These are phyloP conservation scores for Calliscelio sp. DNA, from an alignment of 2,888 invertebrate species.

Conservation along the genomic window DNA sequence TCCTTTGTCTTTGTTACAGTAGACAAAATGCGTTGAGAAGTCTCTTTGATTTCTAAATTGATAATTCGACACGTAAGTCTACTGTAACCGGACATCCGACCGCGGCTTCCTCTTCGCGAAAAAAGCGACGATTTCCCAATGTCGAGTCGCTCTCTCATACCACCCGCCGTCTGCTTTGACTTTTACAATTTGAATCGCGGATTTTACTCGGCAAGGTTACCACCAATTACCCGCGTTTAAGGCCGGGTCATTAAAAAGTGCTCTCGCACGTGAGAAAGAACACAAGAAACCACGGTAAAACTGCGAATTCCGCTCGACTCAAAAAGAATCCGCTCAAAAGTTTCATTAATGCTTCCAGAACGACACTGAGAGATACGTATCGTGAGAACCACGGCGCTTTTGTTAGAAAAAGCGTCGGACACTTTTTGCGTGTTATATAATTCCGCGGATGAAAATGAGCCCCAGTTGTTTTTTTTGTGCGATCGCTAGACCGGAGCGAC, in stretches of 20 bases:
- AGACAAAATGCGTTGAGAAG: slow-evolving; percentile 50
- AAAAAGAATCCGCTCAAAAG: slow-evolving; percentile 38
- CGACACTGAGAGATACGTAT: slow-evolving; percentile 57
- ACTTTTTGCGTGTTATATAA: slow-evolving; percentile 30
- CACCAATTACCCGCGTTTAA: slow-evolving; percentile 58
- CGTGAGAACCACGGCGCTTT: slow-evolving; percentile 46
- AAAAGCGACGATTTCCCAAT: slow-evolving; percentile 52
- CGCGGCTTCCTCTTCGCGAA: slow-evolving; percentile 37
- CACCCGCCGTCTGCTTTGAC: slow-evolving; percentile 11
- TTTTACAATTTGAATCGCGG: slow-evolving; percentile 53
- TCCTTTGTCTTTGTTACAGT: no score
- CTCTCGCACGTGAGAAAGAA: slow-evolving; percentile 58
- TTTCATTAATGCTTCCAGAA: slow-evolving; percentile 49
- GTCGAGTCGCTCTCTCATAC: not conserved
- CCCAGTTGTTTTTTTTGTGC: not conserved
- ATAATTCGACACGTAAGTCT: slow-evolving; percentile 64
- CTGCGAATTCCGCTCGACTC: slow-evolving; percentile 32
- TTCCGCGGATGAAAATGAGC: not conserved
- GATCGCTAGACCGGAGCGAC: slow-evolving; percentile 24
- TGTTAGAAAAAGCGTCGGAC: slow-evolving; percentile 3
- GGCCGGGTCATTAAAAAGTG: slow-evolving; percentile 50
- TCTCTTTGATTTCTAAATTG: slow-evolving; percentile 63
- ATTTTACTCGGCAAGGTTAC: slow-evolving; percentile 59
- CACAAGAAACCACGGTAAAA: slow-evolving; percentile 31
- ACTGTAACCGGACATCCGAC: slow-evolving; percentile 69